Base-by-base conservation (phyloP, 1,140 invertebrate genomes). In the Papilio polytes region DNA sequence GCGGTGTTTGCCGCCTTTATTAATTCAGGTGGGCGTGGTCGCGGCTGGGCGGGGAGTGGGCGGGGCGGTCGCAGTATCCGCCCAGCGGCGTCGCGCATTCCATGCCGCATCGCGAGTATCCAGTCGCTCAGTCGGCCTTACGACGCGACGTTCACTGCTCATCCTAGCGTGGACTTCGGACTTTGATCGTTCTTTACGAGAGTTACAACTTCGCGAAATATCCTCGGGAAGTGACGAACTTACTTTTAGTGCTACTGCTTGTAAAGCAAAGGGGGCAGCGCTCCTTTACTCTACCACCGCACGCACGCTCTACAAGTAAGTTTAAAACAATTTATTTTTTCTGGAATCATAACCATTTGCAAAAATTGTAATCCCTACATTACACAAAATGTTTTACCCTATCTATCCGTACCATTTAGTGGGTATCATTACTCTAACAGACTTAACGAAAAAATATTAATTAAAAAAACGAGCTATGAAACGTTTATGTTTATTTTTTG, bases 1-100 rank as follows among this genome's bases (percentile, higher is more conserved):
- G 87, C 86, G 89, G 89, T 94, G 93, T 94, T 94, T 94, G 93
- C 91, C 87, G 90, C 91, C 90, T 93, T 94, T 94, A 94, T 94
- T 94, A 94, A 94, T 94, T 93, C 92, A 94, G 90, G 86, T 89
- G 88, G 93, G 93, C 92, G 93, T 93, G 88, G 79, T 70, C 26
- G 83, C 48, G 77, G 44, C 88, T 92, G 87, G 93, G 93, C 91
- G 92, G 88, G 79, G 84, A 84, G 74, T 74, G 87, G 90, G 93
- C 89, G 90, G 88, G 84, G 83, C 84, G 82, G 83, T 85, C 63
- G 46, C 12, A 1, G 9, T 74, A 46, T 74, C 88, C 89, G 89
- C 92, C 91, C 86, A 92, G 81, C 89, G 87, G 87, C 91, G 91
- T 90, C 82, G 86, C 85, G 84, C 84, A 85, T 83, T 83, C 82